A percentile compares a stretch with the other conserved stretches of the same genome.
phyloP scores from a whole-genome alignment of 1,140 invertebrate species.

The Amphibalanus amphitrite region DNA sequence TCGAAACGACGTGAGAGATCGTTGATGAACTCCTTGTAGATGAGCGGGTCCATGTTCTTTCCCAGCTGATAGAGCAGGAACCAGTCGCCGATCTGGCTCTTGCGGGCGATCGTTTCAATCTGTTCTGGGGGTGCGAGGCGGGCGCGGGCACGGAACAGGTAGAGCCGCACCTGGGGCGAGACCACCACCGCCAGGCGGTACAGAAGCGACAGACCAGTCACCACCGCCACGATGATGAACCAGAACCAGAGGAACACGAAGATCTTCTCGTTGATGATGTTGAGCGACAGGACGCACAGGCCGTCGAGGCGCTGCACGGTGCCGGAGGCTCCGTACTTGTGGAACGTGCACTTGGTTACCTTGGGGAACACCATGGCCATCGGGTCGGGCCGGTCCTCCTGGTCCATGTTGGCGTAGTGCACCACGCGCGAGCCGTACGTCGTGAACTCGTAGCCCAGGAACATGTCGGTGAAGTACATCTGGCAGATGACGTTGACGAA shows the following conservation, averaged over 20 bases:
- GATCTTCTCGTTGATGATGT: conserved; percentile 92
- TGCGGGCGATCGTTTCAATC: conserved; percentile 55
- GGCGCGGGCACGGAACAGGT: conserved; percentile 22
- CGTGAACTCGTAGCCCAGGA: conserved; percentile 44
- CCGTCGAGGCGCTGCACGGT: conserved; percentile 75
- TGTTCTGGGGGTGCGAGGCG: conserved; percentile 38
- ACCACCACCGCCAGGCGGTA: conserved; percentile 58
- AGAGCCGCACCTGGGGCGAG: conserved; percentile 32
- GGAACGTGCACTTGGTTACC: conserved; percentile 62
- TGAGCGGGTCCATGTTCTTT: conserved; percentile 67
- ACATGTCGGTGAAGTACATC: conserved; percentile 75
- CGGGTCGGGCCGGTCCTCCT: conserved; percentile 61
- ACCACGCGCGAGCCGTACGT: conserved; percentile 69
- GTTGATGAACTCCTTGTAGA: conserved; percentile 66
- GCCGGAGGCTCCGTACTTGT: conserved; percentile 44
- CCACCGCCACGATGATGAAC: conserved; percentile 64
- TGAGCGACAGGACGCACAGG: conserved; percentile 68
- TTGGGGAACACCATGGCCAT: conserved; percentile 73
- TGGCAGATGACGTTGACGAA: conserved; percentile 77
- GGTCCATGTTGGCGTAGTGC: conserved; percentile 67
- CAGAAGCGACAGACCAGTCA: conserved; percentile 57
- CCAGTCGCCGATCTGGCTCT: conserved; percentile 81
- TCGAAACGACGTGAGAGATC: conserved; percentile 59
- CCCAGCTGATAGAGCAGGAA: conserved; percentile 78
- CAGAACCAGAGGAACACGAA: conserved; percentile 92